These are phyloP conservation scores for Trachops cirrhosus DNA, from an alignment of 2,797 vertebrate genomes.

Conservation along the genomic window DNA sequence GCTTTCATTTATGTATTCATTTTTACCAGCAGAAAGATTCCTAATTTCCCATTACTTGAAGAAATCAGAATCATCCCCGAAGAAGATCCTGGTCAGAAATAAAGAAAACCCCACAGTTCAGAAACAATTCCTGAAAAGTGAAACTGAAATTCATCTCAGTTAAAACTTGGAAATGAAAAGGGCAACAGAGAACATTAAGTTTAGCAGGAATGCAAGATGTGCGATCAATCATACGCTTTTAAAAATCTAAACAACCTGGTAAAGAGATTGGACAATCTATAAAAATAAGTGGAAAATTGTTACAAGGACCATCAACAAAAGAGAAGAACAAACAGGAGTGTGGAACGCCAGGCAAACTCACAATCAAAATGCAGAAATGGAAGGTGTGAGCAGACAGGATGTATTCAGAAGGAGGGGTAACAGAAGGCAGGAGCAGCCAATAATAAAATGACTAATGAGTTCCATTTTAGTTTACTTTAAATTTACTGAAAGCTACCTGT, in stretches of 20 bases:
- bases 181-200: constrained; percentile 18
- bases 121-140: not conserved
- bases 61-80: not conserved
- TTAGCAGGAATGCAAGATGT: not conserved
- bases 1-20: not conserved
- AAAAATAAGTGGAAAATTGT: not conserved
- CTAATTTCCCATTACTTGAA: not conserved
- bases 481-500: not conserved
- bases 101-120: not conserved
- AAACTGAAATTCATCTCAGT: constrained; percentile 41
- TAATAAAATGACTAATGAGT: not conserved
- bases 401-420: not conserved
- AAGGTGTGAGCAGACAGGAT: not conserved
- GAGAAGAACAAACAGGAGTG: not conserved
- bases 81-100: not conserved
- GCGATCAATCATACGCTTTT: constrained; percentile 35
- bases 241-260: constrained; percentile 22
- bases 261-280: not conserved
- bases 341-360: not conserved
- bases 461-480: not conserved
- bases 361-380: not conserved
- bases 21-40: not conserved
- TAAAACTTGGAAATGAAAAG: constrained; percentile 55
- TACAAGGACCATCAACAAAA: constrained; percentile 8
- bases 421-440: not conserved